Conservation (phyloP, 2,888 invertebrate species). For the Ligdia adustata region DNA sequence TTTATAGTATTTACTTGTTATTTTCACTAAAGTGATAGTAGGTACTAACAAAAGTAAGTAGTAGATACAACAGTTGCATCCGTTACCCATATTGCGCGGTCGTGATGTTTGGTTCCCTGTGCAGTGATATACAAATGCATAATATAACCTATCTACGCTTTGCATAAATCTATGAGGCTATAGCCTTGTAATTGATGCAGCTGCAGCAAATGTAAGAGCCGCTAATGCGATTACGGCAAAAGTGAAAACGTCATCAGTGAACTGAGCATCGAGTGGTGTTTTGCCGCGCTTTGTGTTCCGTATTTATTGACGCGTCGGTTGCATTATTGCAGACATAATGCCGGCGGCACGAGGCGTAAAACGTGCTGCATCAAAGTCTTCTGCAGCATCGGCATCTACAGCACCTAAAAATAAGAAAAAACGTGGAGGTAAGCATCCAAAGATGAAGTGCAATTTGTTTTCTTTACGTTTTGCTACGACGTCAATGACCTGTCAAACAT, state of each 20-base stretch:
- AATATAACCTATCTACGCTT: constrained; percentile 79
- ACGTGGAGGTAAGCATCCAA: constrained; percentile 70
- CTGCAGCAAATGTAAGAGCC: constrained; percentile 58
- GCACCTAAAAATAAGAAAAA: constrained; percentile 79
- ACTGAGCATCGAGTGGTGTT: constrained; percentile 46
- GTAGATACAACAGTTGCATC: constrained; percentile 39
- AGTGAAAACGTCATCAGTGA: constrained; percentile 69
- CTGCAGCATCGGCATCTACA: constrained; percentile 59
- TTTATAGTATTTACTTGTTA: constrained; percentile 51
- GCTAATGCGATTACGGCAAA: constrained; percentile 71
- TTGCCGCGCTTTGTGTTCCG: constrained; percentile 66
- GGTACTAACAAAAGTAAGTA: constrained; percentile 74
- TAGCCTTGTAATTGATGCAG: constrained; percentile 74
- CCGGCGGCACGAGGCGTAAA: constrained; percentile 81
- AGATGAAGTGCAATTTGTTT: constrained; percentile 69
- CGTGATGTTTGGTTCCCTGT: constrained; percentile 75
- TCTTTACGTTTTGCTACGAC: constrained; percentile 73
- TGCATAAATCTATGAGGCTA: constrained; percentile 73
- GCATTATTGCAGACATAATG: constrained; percentile 80
- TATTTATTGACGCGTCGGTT: constrained; percentile 77
- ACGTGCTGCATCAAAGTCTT: constrained; percentile 75
- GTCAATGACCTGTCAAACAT: constrained; percentile 82
- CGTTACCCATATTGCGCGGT: constrained; percentile 51
- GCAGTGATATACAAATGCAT: constrained; percentile 79
- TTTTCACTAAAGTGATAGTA: constrained; percentile 52